Conservation (phyloP, 2,888 invertebrate genomes). For the Melanostoma mellinum region DNA sequence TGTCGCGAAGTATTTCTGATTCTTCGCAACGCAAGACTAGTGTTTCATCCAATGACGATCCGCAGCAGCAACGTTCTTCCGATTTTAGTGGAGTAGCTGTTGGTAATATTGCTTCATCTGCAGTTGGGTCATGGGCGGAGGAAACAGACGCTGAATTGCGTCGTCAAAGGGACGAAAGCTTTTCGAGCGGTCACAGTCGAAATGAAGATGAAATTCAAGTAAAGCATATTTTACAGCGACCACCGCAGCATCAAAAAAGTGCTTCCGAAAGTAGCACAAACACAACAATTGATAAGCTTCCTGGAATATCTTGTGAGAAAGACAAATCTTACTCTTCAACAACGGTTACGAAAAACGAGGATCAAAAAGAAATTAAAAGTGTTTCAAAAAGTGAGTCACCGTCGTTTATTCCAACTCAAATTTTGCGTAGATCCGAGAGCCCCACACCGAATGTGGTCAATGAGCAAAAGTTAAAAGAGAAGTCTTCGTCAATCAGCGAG, state of each 20-base stretch:
- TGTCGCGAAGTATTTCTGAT: constrained; percentile 82
- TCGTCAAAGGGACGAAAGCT: constrained; percentile 80
- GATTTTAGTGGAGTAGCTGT: constrained; percentile 59
- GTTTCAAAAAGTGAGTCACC: constrained; percentile 45
- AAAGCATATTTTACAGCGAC: constrained; percentile 81
- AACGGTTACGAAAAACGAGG: constrained; percentile 53
- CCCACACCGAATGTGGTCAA: constrained; percentile 43
- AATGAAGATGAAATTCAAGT: constrained; percentile 80
- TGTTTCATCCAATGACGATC: constrained; percentile 80
- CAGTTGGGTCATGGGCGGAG: constrained; percentile 83
- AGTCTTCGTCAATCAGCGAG: constrained; percentile 34
- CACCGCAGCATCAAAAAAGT: constrained; percentile 78
- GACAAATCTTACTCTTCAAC: constrained; percentile 40
- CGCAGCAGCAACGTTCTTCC: constrained; percentile 73
- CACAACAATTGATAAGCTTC: constrained; percentile 60
- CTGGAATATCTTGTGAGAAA: constrained; percentile 57
- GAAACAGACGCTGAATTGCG: constrained; percentile 81
- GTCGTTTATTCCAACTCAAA: constrained; percentile 79
- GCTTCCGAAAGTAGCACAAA: constrained; percentile 76
- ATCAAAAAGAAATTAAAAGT: constrained; percentile 38
- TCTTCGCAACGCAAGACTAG: constrained; percentile 82
- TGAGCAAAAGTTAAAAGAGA: constrained; percentile 51
- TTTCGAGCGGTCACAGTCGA: constrained; percentile 79
- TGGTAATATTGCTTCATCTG: constrained; percentile 68
- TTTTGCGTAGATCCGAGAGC: constrained; percentile 79